Evolutionary conservation across 2,797 vertebrate genomes (phyloP), one percentile per base, ranked within the genome.

Genomic region (Amniataba percoides): DNA sequence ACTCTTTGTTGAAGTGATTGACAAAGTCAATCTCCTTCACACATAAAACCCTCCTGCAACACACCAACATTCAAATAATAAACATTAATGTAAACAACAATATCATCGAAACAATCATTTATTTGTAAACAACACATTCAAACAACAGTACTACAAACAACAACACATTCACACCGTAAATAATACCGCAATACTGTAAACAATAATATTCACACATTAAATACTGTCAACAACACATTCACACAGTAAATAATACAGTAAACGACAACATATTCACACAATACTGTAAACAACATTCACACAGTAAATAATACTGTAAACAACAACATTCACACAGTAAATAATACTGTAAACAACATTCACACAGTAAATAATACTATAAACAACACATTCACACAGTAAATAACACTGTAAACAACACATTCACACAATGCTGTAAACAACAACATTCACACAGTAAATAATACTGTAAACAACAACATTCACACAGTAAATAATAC

Each of bases 11-110:
- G 84, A 97, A 95, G 74, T 98, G 97, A 27, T 96, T 95, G 3
- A 99, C 89, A 71, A 99, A 96, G 86, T 99, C 97, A 19, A 98
- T 93, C 92, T 99, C 97, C 87, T 97, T 99, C 62, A 99, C 70
- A 83, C 88, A 96, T 67, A 99, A 79, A 11, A 99, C 96, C 80
- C 98, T 96, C 94, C 98, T 99, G 42, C 55, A 75, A 15, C 27
- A 51, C 64, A 57, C 27, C 27, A 27, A 51, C 4, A 58, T 7
- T 27, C 27, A 27, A 27, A 27, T 4, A 27, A 27, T 27, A 27
- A 27, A 27, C 4, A 27, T 2, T 27, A 27, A 2, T 27, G 27
- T 27, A 27, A 27, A 27, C 27, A 27, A 27, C 27, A 27, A 27
- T 27, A 27, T n/a, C n/a, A n/a, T n/a, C n/a, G n/a, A n/a, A n/a